Conservation (phyloP, 2,888 invertebrate genomes). For the Agrochola lota region DNA sequence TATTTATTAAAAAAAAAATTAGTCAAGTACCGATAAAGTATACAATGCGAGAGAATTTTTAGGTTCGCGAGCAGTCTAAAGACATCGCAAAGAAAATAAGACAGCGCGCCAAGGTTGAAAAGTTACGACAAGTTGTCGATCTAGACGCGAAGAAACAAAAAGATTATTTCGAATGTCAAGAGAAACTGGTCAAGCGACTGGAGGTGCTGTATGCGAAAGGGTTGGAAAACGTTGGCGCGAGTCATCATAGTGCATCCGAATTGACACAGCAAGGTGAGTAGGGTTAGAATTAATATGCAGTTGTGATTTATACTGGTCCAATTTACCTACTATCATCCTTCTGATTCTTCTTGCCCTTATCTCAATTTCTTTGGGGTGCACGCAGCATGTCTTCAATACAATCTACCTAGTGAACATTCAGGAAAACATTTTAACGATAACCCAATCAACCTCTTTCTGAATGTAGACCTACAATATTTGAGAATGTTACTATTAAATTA, state of each 20-base stretch:
- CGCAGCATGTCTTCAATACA: not conserved
- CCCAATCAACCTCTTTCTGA: not conserved
- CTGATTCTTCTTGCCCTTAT: not conserved
- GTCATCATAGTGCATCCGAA: conserved; percentile 81
- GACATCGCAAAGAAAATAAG: conserved; percentile 88
- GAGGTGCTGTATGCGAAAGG: conserved; percentile 82
- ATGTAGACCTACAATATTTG: not conserved
- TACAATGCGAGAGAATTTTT: conserved; percentile 68
- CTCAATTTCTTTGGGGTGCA: not conserved
- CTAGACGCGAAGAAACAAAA: conserved; percentile 81
- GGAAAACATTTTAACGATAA: not conserved
- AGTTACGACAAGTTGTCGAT: conserved; percentile 78
- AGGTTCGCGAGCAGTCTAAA: conserved; percentile 90
- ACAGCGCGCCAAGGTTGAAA: conserved; percentile 85
- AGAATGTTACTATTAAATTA: not conserved
- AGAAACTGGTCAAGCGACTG: conserved; percentile 82
- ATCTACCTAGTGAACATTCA: not conserved
- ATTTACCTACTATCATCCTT: not conserved
- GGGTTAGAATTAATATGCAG: not conserved
- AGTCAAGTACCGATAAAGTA: conserved; percentile 53
- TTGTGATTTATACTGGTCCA: not conserved
- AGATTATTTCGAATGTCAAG: conserved; percentile 82
- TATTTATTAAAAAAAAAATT: conserved; percentile 48
- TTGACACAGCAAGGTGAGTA: conserved; percentile 73
- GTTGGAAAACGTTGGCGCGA: conserved; percentile 80